Base-by-base conservation (phyloP, 1,140 invertebrate genomes). In the Leptinotarsa lineolata region DNA sequence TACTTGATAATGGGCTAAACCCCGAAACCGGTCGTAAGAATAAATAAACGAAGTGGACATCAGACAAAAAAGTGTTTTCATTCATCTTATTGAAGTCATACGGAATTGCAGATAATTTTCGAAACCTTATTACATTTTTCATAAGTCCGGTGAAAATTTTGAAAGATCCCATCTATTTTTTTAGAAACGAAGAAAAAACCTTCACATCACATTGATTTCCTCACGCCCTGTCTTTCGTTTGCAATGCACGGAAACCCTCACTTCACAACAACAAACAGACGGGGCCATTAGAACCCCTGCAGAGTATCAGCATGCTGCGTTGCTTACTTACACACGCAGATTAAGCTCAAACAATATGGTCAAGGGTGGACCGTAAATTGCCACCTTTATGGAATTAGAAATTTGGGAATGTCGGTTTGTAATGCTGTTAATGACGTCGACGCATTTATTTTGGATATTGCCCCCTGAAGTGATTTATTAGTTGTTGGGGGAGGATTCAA, bases 311-410 rank as follows among this genome's bases (percentile, higher is more conserved):
- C 59, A 46, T 72, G 24, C 69, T 44, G 65, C 61, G 30, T 68
- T 67, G 73, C 61, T 74, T 72, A 75, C 74, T 75, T 75, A 72
- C 67, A 72, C 67, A 75, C 58, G 46, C 60, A 75, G 74, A 75
- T 75, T 75, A 75, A 72, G 69, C 65, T 58, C 74, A 70, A 72
- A 75, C 74, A 75, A 75, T 75, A 75, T 75, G 74, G 74, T 75
- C 74, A 69, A 68, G 60, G 71, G 67, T 69, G 74, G 65, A 67
- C 70, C 54, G 54, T 65, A 64, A 71, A 71, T 64, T 68, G 72
- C 64, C 70, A 75, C 74, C 74, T 75, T 75, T 72, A 75, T 75
- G 71, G 71, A 69, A 75, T 75, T 75, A 75, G 74, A 63, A 72
- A 68, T 75, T 71, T 63, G 48, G 69, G 15, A 63, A 71, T 30